Evolutionary conservation across 2,113 vertebrate genomes (phyloP).

Genomic region (Hirundichthys speculiger): DNA sequence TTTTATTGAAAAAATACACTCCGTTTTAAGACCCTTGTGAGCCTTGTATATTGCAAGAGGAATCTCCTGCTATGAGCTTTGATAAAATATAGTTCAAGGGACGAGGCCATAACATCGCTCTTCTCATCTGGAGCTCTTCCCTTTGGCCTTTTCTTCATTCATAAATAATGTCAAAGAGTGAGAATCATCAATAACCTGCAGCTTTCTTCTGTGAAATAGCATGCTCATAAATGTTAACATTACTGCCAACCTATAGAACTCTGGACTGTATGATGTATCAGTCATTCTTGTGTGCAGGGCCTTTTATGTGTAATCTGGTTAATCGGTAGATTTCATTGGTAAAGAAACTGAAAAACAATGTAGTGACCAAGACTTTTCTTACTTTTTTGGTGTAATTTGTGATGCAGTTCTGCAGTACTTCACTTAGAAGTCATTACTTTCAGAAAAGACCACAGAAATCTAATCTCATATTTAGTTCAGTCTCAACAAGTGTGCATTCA

Average conservation of each 20-base stretch:
- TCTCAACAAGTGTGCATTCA: too few relatives aligned
- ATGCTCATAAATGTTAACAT: conserved; percentile 78
- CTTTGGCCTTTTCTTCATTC: conserved; percentile 71
- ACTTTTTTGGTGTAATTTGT: conserved; percentile 12
- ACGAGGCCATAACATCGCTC: conserved; percentile 62
- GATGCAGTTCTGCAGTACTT: conserved; percentile 5
- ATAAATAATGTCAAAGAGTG: conserved; percentile 76
- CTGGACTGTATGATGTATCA: conserved; percentile 51
- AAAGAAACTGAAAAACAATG: conserved; percentile 19
- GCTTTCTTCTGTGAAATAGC: conserved; percentile 60
- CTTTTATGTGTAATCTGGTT: conserved; percentile 9
- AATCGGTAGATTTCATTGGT: conserved; percentile 38
- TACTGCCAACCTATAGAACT: conserved; percentile 60
- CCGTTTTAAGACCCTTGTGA: conserved; percentile 39
- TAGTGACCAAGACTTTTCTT: conserved; percentile 3
- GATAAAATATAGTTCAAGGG: conserved; percentile 79
- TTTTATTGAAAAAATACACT: conserved; percentile 22
- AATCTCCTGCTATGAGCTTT: conserved; percentile 63
- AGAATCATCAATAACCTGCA: conserved; percentile 79
- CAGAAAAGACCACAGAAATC: background rate
- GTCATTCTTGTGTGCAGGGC: conserved; percentile 28
- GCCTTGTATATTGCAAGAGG: conserved; percentile 49
- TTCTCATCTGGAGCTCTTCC: conserved; percentile 58
- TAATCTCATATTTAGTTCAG: background rate
- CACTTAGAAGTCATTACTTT: conserved; percentile 8